Conservation (phyloP, 2,888 invertebrate genomes). For the Syritta pipiens region DNA sequence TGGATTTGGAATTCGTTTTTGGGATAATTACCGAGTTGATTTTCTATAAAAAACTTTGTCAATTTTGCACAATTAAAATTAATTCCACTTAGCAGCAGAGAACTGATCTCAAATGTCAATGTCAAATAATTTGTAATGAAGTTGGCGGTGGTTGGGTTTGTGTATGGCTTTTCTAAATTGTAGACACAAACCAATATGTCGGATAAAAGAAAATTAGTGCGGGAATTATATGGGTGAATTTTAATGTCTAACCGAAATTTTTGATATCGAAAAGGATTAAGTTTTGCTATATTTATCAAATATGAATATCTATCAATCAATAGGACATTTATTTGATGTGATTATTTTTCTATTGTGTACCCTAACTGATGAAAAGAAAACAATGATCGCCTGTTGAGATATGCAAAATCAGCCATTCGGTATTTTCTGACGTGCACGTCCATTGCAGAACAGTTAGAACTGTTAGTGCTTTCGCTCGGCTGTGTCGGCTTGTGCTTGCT, state of each 20-base stretch:
- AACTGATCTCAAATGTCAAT: constrained; percentile 62
- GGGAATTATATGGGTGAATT: background rate
- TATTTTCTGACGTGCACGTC: too few relatives aligned
- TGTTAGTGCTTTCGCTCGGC: too few relatives aligned
- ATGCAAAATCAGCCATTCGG: too few relatives aligned
- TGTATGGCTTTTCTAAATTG: background rate
- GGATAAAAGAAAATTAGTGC: background rate
- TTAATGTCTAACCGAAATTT: background rate
- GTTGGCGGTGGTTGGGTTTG: constrained; percentile 6
- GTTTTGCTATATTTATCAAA: background rate
- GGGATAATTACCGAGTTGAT: constrained; percentile 40
- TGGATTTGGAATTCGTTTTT: constrained; percentile 4
- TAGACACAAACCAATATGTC: background rate
- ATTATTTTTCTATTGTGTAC: too few relatives aligned
- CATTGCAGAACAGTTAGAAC: too few relatives aligned
- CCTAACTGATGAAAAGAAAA: too few relatives aligned
- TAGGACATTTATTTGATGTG: too few relatives aligned
- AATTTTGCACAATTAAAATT: constrained; percentile 47
- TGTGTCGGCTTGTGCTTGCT: too few relatives aligned
- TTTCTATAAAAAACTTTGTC: constrained; percentile 40
- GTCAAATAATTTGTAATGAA: constrained; percentile 59
- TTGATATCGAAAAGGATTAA: too few relatives aligned
- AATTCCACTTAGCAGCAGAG: constrained; percentile 39
- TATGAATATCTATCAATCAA: background rate
- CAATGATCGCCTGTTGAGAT: too few relatives aligned